These are phyloP conservation scores for Rhinopomastus cyanomelas DNA, from an alignment of 2,113 vertebrate species.

Conservation along the genomic window DNA sequence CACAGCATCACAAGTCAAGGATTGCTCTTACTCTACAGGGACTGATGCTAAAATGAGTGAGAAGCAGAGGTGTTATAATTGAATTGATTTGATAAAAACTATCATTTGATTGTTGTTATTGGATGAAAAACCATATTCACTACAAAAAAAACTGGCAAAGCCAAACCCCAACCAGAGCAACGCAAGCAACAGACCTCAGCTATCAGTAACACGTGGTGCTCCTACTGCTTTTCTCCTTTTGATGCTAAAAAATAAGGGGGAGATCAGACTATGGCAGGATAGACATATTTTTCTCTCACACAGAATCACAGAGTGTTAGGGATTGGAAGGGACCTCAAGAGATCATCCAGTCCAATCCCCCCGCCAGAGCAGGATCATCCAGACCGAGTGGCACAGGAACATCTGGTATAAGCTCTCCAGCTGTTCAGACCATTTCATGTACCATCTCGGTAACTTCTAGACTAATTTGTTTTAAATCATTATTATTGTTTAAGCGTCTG, in stretches of 20 bases:
- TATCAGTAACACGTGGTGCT: background rate
- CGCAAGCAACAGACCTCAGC: no score
- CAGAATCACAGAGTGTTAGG: no score
- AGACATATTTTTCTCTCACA: background rate
- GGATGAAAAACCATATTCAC: background rate
- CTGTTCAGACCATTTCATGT: background rate
- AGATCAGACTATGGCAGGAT: background rate
- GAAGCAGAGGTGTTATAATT: background rate
- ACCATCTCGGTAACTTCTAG: background rate
- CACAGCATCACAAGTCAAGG: no score
- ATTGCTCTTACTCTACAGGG: background rate
- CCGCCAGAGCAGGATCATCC: no score
- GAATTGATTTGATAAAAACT: background rate
- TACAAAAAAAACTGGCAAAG: no score
- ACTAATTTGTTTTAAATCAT: no score
- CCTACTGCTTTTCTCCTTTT: accelerated
- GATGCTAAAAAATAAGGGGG: background rate
- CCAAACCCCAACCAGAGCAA: no score
- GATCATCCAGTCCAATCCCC: no score
- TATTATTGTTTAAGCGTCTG: background rate
- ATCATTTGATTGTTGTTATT: background rate
- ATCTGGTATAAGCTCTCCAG: background rate
- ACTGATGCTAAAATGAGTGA: background rate
- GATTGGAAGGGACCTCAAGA: no score
- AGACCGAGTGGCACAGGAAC: no score